Conservation (phyloP, 2,113 vertebrate genomes). For the Chrysemys picta region DNA sequence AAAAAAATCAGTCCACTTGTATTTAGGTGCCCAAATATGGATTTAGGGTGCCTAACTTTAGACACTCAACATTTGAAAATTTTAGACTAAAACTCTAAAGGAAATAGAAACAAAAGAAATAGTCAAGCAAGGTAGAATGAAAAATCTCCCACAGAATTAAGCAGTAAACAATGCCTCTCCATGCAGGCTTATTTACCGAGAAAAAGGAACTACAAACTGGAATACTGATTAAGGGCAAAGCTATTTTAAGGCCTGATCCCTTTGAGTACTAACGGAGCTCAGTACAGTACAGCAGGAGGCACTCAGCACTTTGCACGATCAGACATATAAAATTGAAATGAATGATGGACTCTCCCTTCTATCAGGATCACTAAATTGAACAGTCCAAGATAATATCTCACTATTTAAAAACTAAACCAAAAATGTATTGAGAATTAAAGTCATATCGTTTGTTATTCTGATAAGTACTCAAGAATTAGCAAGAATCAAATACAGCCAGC, state of each 20-base stretch:
- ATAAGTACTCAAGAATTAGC: slow-evolving; percentile 62
- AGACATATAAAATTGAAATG: slow-evolving; percentile 29
- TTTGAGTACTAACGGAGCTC: background rate
- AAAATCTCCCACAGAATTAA: background rate
- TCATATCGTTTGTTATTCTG: slow-evolving; percentile 18
- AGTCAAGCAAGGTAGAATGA: background rate
- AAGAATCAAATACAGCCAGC: background rate
- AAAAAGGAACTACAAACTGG: background rate
- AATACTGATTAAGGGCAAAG: background rate
- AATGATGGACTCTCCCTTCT: background rate
- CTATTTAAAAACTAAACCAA: slow-evolving; percentile 27
- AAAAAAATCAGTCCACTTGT: background rate
- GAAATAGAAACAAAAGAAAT: background rate
- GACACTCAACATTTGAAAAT: background rate
- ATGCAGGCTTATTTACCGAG: background rate
- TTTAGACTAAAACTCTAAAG: background rate
- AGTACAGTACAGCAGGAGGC: background rate
- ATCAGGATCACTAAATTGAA: background rate
- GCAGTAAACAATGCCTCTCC: background rate
- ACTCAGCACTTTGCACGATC: background rate
- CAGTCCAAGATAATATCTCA: slow-evolving; percentile 37
- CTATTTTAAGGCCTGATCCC: slow-evolving; percentile 6
- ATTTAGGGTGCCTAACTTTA: background rate
- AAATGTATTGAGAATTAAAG: slow-evolving; percentile 25
- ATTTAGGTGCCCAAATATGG: background rate